A percentile compares a stretch with the other conserved stretches of the same genome.
Evolutionary conservation across 2,888 invertebrate species (phyloP).

Genomic region (Noctua fimbriata): DNA sequence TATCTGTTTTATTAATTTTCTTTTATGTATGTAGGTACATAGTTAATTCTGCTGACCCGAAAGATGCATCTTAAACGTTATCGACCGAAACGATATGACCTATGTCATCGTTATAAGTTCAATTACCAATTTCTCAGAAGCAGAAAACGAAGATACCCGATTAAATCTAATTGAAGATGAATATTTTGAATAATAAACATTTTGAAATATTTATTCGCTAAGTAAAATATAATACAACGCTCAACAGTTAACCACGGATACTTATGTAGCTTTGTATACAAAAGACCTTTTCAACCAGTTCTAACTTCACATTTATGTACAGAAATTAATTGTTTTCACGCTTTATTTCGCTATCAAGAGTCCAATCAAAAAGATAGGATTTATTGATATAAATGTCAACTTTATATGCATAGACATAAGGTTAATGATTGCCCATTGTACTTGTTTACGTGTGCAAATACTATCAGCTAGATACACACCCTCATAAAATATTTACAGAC

Average conservation of each 20-base stretch:
- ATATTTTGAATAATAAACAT: conserved; percentile 24
- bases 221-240: background rate
- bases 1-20: background rate
- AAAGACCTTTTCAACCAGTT: conserved; percentile 16
- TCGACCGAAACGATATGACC: background rate
- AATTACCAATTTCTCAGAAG: conserved; percentile 32
- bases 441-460: background rate
- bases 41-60: background rate
- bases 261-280: background rate
- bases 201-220: background rate
- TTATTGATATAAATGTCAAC: conserved; percentile 5
- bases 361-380: conserved; percentile 1
- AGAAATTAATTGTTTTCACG: background rate
- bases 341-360: background rate
- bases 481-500: conserved; percentile 24
- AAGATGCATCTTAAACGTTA: background rate
- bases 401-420: background rate
- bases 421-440: background rate
- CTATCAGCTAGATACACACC: background rate
- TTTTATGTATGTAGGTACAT: background rate
- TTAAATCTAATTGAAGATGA: conserved; percentile 27
- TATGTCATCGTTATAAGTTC: conserved; percentile 24
- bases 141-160: conserved; percentile 3
- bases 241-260: background rate
- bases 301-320: conserved; percentile 16